Percentiles rank a stretch among this genome's conserved stretches.
Evolutionary conservation across 2,113 vertebrate species (phyloP).

Genomic region (Cariama cristata): DNA sequence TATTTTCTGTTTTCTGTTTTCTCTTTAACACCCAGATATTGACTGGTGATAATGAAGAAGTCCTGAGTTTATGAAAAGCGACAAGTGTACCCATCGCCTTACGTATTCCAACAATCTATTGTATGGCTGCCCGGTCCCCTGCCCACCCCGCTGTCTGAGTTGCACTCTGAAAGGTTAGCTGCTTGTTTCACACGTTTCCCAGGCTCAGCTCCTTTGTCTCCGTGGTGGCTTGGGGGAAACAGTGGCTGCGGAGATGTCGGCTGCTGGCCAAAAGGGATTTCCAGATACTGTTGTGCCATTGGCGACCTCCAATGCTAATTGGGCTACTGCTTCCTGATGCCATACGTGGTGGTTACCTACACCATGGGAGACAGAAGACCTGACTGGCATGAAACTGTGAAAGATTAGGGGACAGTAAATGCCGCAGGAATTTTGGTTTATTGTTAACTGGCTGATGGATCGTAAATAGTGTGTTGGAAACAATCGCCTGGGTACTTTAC

Average conservation of each 20-base stretch:
- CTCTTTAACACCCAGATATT: not conserved
- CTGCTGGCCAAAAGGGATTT: not conserved
- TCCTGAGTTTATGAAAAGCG: not conserved
- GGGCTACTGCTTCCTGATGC: not conserved
- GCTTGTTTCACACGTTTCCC: not conserved
- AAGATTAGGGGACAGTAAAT: not conserved
- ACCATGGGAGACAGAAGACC: not conserved
- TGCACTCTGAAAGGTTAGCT: not conserved
- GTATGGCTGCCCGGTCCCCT: not conserved
- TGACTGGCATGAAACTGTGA: not conserved
- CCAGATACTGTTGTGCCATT: not conserved
- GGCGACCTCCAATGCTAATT: not conserved
- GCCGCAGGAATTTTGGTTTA: not conserved
- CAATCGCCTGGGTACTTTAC: not conserved
- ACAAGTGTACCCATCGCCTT: not conserved
- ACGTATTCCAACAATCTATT: not conserved
- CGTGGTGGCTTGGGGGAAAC: not conserved
- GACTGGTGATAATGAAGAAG: not conserved
- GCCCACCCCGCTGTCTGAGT: not conserved
- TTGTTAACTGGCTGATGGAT: not conserved
- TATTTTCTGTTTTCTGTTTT: not conserved
- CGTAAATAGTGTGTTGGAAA: not conserved
- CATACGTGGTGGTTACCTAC: not conserved
- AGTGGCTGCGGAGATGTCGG: not conserved
- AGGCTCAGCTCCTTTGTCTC: not conserved